These are phyloP conservation scores for Passer montanus DNA, from an alignment of 2,113 vertebrate genomes.

Conservation along the genomic window DNA sequence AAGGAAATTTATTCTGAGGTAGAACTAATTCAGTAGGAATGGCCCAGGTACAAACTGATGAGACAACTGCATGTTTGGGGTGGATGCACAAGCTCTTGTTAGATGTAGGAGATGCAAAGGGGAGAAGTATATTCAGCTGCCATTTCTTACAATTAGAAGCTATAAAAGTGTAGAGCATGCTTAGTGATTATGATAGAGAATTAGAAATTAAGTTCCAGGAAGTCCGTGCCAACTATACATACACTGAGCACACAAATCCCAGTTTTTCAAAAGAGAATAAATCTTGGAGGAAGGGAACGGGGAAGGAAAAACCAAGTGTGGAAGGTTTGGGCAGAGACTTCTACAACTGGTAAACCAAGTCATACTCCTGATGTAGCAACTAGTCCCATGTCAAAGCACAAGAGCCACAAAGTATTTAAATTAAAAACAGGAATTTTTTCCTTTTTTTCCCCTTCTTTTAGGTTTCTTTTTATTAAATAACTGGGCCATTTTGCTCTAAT, in stretches of 20 bases:
- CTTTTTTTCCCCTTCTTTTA: fast-evolving
- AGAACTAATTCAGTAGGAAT: neutral
- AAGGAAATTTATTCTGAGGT: neutral
- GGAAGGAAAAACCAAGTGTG: neutral
- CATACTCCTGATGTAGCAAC: neutral
- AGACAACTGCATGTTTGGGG: neutral
- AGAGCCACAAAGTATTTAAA: neutral
- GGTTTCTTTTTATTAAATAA: neutral
- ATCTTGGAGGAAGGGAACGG: neutral
- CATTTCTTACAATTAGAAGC: neutral
- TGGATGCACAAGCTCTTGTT: neutral
- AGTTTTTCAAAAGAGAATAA: neutral
- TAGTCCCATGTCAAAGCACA: neutral
- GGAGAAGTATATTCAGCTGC: neutral
- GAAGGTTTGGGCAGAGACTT: neutral
- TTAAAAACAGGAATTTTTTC: neutral
- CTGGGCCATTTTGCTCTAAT: neutral
- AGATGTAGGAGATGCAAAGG: neutral
- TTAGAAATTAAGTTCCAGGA: neutral
- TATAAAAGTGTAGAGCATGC: neutral
- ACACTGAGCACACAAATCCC: neutral
- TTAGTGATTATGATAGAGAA: neutral
- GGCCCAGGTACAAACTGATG: neutral
- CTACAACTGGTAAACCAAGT: neutral
- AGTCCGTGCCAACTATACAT: neutral